Conservation (phyloP, 2,113 vertebrate genomes). For the Epinephelus cyanopodus region DNA sequence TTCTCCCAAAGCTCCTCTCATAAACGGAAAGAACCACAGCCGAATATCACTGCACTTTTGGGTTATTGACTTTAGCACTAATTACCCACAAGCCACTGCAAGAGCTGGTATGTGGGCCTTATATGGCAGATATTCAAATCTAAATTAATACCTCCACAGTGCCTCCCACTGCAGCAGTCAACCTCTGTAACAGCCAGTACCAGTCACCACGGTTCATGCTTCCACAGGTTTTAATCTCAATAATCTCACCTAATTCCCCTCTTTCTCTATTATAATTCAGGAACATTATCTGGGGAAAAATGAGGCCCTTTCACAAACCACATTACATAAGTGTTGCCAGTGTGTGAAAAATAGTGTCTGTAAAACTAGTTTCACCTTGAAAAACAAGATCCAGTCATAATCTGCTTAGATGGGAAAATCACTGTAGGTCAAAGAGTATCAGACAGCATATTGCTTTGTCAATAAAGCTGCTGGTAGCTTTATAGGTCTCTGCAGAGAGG, state of each 20-base stretch:
- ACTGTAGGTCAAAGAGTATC: constrained; percentile 50
- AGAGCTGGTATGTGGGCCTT: constrained; percentile 40
- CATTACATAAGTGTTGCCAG: constrained; percentile 39
- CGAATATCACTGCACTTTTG: constrained; percentile 59
- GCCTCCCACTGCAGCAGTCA: constrained; percentile 47
- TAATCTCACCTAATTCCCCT: constrained; percentile 65
- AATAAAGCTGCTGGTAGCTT: constrained; percentile 50
- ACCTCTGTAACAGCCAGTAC: constrained; percentile 51
- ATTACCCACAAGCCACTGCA: constrained; percentile 75
- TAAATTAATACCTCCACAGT: constrained; percentile 65
- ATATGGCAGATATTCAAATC: constrained; percentile 70
- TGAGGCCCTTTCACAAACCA: constrained; percentile 47
- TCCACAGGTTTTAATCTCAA: constrained; percentile 66
- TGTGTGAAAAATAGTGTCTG: constrained; percentile 42
- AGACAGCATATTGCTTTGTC: constrained; percentile 49
- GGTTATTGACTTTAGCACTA: constrained; percentile 73
- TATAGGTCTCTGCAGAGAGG: constrained; percentile 26
- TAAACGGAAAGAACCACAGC: constrained; percentile 44
- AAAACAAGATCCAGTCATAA: constrained; percentile 66
- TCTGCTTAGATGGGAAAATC: constrained; percentile 57
- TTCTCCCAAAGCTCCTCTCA: constrained; percentile 20
- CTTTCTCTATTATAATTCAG: constrained; percentile 61
- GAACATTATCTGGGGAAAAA: constrained; percentile 56
- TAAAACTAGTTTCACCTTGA: constrained; percentile 64
- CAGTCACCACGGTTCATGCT: constrained; percentile 47